These are phyloP conservation scores for Sylvicola cinctus DNA, from an alignment of 2,888 invertebrate genomes.

Conservation along the genomic window DNA sequence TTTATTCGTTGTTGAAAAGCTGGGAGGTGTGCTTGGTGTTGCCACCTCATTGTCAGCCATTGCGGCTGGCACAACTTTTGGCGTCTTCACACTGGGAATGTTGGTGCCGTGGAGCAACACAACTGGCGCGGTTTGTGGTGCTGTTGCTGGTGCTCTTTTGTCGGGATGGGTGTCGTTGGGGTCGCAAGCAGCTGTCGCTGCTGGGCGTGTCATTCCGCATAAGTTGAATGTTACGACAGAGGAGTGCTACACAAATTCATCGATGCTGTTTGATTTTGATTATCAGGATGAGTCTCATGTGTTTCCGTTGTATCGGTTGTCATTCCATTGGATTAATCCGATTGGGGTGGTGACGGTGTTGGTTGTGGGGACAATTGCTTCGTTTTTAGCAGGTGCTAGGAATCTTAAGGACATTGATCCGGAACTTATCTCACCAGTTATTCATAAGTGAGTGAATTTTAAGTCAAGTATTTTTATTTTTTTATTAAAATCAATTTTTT, in stretches of 20 bases:
- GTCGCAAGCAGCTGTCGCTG: constrained; percentile 40
- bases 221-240: constrained; percentile 31
- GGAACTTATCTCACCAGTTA: constrained; percentile 36
- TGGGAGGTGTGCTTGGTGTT: constrained; percentile 61
- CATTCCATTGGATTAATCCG: constrained; percentile 66
- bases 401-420: constrained; percentile 31
- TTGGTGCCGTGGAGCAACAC: constrained; percentile 59
- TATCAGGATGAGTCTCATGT: constrained; percentile 28
- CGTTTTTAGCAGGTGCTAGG: constrained; percentile 32
- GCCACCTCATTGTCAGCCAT: constrained; percentile 64
- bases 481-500: constrained; percentile 1
- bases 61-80: constrained; percentile 63
- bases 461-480: constrained; percentile 6
- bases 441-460: too few species aligned
- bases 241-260: constrained; percentile 17
- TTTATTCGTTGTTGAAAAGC: constrained; percentile 45
- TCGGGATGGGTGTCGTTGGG: constrained; percentile 45
- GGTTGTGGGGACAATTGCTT: constrained; percentile 42
- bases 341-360: constrained; percentile 46
- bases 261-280: constrained; percentile 4
- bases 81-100: constrained; percentile 67
- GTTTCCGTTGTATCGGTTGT: constrained; percentile 55
- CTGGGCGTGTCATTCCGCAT: constrained; percentile 34
- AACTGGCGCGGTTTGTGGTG: constrained; percentile 38
- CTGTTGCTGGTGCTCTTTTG: constrained; percentile 35